Evolutionary conservation across 2,113 vertebrate species (phyloP).

Genomic region (Pteruthius melanotis): DNA sequence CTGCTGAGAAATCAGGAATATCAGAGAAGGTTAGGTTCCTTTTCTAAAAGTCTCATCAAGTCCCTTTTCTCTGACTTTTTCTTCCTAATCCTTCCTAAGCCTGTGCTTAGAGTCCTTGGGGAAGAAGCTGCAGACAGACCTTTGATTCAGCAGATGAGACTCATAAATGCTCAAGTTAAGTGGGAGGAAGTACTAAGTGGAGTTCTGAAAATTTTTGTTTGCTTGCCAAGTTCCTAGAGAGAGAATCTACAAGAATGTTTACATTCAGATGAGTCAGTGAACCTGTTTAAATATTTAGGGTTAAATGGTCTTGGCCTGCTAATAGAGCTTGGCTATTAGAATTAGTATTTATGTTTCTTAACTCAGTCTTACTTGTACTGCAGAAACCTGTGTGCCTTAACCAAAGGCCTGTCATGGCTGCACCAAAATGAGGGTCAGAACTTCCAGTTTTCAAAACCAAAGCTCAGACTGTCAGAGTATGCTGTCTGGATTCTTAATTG

Average conservation of each 20-base stretch:
- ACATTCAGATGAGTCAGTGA: not conserved
- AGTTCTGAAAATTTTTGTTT: conserved; percentile 12
- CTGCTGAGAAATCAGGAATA: not conserved
- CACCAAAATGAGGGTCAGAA: not conserved
- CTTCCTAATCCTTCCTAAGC: not conserved
- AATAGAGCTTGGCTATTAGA: not conserved
- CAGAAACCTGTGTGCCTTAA: not conserved
- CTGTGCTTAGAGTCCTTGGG: not conserved
- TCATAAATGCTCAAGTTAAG: not conserved
- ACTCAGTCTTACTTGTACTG: not conserved
- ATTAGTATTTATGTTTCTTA: not conserved
- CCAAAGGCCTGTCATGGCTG: not conserved
- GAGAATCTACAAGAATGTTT: not conserved
- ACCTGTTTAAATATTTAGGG: not conserved
- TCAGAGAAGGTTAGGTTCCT: not conserved
- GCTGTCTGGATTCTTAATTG: not conserved
- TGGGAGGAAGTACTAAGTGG: not conserved
- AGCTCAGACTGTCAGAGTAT: not conserved
- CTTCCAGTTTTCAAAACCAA: not conserved
- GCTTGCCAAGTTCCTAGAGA: conserved; percentile 34
- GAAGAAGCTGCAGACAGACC: not conserved
- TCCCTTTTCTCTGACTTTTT: not conserved
- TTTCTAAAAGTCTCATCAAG: not conserved
- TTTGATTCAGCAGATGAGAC: not conserved
- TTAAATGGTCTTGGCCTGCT: not conserved